Percentiles rank a stretch among this genome's conserved stretches.
phyloP scores from a whole-genome alignment of 2,797 vertebrate genomes.

The Siniperca obscura region DNA sequence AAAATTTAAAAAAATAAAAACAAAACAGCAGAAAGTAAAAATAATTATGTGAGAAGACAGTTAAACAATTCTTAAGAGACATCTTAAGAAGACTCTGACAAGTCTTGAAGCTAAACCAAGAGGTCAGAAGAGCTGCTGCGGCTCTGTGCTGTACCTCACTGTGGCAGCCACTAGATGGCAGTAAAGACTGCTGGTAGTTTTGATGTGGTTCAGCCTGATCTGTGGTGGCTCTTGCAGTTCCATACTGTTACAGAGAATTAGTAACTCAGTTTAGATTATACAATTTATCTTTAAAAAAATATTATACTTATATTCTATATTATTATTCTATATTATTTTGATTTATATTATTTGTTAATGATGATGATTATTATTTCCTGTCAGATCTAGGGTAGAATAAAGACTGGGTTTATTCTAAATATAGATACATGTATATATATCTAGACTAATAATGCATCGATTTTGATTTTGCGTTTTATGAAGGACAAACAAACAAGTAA shows the following conservation, averaged over 20 bases:
- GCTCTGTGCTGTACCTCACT: background rate
- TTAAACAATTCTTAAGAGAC: background rate
- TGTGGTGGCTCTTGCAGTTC: background rate
- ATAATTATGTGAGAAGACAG: background rate
- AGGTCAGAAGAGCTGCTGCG: background rate
- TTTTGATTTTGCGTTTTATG: too few species aligned
- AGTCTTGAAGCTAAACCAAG: background rate
- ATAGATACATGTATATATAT: background rate
- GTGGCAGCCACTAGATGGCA: constrained; percentile 42
- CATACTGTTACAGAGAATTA: too few species aligned
- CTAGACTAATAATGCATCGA: too few species aligned
- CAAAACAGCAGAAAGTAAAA: background rate
- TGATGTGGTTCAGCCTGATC: background rate
- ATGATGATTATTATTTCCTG: background rate
- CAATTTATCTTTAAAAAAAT: background rate
- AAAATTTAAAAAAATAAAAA: background rate
- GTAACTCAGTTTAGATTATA: background rate
- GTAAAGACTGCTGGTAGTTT: constrained; percentile 23
- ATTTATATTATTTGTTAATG: background rate
- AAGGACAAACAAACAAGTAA: background rate
- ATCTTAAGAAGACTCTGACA: background rate
- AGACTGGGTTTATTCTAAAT: background rate
- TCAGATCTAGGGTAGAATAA: background rate
- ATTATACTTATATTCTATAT: too few species aligned
- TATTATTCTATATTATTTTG: background rate